A percentile compares a stretch with the other conserved stretches of the same genome.
phyloP scores from a whole-genome alignment of 2,797 vertebrate genomes.

The Hippocampus kuda region DNA sequence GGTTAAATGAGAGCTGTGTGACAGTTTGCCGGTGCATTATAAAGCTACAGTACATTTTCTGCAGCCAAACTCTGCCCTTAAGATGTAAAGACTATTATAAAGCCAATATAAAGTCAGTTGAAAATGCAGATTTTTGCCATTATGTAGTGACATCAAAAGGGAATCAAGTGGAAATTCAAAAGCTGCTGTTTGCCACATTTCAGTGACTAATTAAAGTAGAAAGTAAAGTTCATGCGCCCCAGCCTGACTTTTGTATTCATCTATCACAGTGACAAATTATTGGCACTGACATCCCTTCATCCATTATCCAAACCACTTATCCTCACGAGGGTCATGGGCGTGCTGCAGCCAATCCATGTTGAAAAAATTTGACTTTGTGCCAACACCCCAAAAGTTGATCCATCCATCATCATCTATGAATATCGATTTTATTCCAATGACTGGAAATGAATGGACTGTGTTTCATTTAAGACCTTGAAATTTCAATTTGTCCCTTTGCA shows the following conservation, averaged over 20 bases:
- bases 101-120: neutral
- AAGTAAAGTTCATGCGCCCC: neutral
- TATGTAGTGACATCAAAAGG: neutral
- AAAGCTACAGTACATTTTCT: neutral
- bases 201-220: neutral
- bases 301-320: too few relatives aligned
- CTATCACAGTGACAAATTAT: neutral
- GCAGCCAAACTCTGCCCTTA: too few relatives aligned
- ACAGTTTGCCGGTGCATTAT: neutral
- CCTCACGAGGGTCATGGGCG: too few relatives aligned
- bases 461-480: neutral
- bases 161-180: neutral
- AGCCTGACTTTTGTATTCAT: neutral
- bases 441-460: neutral
- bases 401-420: neutral
- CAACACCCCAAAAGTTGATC: neutral
- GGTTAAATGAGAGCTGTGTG: neutral
- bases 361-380: neutral
- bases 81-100: too few relatives aligned
- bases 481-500: neutral
- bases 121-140: neutral
- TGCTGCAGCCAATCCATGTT: neutral
- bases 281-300: neutral
- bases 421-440: neutral
- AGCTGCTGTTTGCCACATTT: neutral